These are phyloP conservation scores for Macroglossus sobrinus DNA, from an alignment of 2,113 vertebrate genomes.

Conservation along the genomic window DNA sequence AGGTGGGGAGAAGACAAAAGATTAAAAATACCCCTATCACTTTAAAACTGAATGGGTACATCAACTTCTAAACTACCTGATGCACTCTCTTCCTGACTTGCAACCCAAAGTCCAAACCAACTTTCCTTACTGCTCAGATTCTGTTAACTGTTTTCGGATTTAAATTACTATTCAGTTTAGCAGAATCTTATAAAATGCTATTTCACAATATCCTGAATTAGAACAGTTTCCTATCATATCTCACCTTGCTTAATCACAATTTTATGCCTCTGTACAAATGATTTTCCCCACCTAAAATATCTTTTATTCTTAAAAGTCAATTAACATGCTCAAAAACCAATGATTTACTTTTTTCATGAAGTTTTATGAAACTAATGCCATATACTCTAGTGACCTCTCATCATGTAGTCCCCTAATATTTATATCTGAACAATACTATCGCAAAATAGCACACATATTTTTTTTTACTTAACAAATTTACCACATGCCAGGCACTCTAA, in stretches of 20 bases:
- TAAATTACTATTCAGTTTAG: neutral
- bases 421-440: neutral
- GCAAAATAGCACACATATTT: neutral
- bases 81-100: neutral
- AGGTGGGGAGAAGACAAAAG: too few relatives aligned
- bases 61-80: neutral
- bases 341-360: neutral
- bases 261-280: neutral
- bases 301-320: neutral
- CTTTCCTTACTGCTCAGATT: neutral
- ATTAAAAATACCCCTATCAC: neutral
- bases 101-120: neutral
- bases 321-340: neutral
- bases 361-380: neutral
- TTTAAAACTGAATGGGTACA: neutral
- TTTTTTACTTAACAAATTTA: neutral
- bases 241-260: neutral
- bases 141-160: neutral
- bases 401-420: neutral
- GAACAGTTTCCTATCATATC: neutral
- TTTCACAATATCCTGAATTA: neutral
- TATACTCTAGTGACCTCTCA: neutral
- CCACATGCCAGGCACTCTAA: neutral
- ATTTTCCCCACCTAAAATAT: neutral
- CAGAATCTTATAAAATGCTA: neutral